phyloP scores from a whole-genome alignment of 2,113 vertebrate genomes.

The Corvus hawaiiensis region DNA sequence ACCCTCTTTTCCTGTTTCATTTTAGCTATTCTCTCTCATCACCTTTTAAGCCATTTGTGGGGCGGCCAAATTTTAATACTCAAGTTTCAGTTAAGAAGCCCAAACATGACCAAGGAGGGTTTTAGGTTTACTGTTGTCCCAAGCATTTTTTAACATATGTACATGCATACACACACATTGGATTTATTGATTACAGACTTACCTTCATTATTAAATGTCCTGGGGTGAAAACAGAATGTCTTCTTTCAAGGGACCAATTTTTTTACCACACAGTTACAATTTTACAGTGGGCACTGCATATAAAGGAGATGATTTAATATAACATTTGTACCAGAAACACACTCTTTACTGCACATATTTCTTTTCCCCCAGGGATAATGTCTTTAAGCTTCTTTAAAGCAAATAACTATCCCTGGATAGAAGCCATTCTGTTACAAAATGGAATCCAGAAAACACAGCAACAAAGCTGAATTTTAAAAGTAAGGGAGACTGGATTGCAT shows the following conservation, averaged over 20 bases:
- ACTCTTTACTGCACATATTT: not conserved
- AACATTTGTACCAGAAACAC: not conserved
- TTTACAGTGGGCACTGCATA: not conserved
- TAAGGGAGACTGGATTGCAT: not conserved
- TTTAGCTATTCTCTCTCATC: not conserved
- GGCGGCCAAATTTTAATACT: not conserved
- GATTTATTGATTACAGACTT: not conserved
- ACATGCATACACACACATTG: not conserved
- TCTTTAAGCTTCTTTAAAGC: not conserved
- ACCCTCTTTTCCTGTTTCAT: not conserved
- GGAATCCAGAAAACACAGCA: not conserved
- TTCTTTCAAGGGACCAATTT: not conserved
- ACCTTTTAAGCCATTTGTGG: not conserved
- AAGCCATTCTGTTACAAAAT: not conserved
- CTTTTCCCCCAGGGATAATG: not conserved
- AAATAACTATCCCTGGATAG: not conserved
- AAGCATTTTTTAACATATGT: not conserved
- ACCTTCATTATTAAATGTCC: not conserved
- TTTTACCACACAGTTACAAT: not conserved
- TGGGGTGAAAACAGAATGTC: rapidly evolving
- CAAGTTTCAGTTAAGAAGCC: not conserved
- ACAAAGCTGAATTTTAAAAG: not conserved
- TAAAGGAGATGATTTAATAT: not conserved
- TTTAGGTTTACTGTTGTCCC: not conserved
- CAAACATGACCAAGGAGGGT: not conserved